A percentile compares a stretch with the other conserved stretches of the same genome.
Conservation (phyloP, 2,888 invertebrate genomes). For the Xestoiulus laeticollis region DNA sequence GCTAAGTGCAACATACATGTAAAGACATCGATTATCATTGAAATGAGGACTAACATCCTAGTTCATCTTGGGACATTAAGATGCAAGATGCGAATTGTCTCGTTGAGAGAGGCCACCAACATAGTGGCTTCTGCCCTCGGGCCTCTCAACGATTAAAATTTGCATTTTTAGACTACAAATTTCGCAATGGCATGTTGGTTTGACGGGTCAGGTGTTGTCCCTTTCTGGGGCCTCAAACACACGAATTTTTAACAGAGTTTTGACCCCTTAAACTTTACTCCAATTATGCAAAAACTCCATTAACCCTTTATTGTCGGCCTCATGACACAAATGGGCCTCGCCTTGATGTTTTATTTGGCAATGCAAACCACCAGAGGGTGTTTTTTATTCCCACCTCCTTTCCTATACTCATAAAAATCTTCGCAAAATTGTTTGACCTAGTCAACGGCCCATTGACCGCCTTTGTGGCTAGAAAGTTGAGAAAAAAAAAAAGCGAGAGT, state of each 20-base stretch:
- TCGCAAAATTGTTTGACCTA: background rate
- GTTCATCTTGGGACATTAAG: background rate
- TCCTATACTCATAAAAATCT: background rate
- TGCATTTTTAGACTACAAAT: background rate
- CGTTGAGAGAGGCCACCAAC: background rate
- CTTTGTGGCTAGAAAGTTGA: background rate
- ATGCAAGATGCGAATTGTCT: background rate
- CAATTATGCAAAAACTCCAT: background rate
- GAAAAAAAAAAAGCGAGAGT: background rate
- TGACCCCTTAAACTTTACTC: conserved; percentile 8
- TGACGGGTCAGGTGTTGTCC: conserved; percentile 23
- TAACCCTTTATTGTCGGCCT: background rate
- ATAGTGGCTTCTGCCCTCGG: background rate
- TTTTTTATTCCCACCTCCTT: background rate
- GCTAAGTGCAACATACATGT: background rate
- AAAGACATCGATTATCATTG: background rate
- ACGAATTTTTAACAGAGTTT: background rate
- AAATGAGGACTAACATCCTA: background rate
- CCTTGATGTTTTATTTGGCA: conserved; percentile 25
- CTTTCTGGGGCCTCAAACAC: background rate
- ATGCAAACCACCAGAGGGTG: background rate
- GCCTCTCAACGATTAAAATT: background rate
- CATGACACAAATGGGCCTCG: conserved; percentile 34
- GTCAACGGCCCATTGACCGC: conserved; percentile 15
- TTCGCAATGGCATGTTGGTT: background rate